These are phyloP conservation scores for Cylloceria caligata DNA, from an alignment of 2,888 invertebrate genomes.

Conservation along the genomic window DNA sequence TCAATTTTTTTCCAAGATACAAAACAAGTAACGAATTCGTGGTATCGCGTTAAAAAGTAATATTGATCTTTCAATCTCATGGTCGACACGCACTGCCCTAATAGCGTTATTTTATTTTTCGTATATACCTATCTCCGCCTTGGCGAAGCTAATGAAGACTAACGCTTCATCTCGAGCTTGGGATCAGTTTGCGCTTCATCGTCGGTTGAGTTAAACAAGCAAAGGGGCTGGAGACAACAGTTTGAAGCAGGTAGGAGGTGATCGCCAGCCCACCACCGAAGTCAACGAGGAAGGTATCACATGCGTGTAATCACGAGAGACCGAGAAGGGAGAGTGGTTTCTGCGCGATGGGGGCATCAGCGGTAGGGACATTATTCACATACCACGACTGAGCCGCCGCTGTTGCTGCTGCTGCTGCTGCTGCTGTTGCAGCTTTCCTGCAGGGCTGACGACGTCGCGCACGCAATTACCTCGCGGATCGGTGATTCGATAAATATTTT, in stretches of 20 bases:
- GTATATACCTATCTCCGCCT: background rate
- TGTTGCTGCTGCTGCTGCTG: conserved; percentile 30
- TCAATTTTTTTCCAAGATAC: no score
- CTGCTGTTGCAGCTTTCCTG: conserved; percentile 60
- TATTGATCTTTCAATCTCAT: no score
- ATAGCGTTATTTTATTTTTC: no score
- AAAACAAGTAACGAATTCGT: no score
- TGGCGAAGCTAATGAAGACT: conserved; percentile 39
- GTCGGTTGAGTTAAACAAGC: conserved; percentile 51
- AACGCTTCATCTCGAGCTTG: conserved; percentile 33
- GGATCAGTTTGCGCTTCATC: conserved; percentile 27
- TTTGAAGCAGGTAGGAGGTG: conserved; percentile 10
- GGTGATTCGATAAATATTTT: conserved; percentile 77
- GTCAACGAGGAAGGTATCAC: conserved; percentile 69
- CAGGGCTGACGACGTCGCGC: conserved; percentile 73
- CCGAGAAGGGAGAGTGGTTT: conserved; percentile 23
- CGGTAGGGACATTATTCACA: conserved; percentile 58
- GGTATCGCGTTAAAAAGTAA: no score
- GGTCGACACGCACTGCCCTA: no score
- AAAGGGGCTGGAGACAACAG: conserved; percentile 32
- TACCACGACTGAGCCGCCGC: conserved; percentile 64
- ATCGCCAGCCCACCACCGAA: conserved; percentile 37
- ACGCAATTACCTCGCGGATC: conserved; percentile 77
- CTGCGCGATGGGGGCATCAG: conserved; percentile 36
- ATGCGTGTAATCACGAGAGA: conserved; percentile 69